Evolutionary conservation across 2,113 vertebrate species (phyloP).

Genomic region (Turnix velox): DNA sequence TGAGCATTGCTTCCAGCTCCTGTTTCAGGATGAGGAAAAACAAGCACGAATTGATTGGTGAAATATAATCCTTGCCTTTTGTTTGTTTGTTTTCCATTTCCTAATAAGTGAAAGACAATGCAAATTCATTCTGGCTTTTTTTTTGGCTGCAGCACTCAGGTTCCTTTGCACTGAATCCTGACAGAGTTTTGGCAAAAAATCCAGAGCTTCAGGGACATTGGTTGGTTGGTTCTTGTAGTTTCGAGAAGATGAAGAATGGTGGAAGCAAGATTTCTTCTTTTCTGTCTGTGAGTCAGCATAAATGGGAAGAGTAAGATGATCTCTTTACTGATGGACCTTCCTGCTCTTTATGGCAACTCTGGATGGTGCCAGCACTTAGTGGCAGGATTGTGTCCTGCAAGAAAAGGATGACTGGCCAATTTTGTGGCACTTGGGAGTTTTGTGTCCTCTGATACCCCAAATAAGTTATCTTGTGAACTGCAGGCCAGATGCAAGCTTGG

Average conservation of each 20-base stretch:
- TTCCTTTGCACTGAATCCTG: not conserved
- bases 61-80: not conserved
- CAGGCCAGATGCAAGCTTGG: not conserved
- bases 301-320: not conserved
- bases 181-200: fast-evolving
- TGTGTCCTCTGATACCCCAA: not conserved
- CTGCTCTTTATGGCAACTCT: not conserved
- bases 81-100: conserved; percentile 1
- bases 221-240: not conserved
- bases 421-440: not conserved
- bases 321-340: not conserved
- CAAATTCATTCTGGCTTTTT: not conserved
- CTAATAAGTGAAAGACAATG: not conserved
- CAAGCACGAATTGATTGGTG: not conserved
- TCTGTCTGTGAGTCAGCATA: not conserved
- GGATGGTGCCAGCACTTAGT: fast-evolving
- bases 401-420: not conserved
- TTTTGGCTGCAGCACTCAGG: not conserved
- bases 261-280: not conserved
- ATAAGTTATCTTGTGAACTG: not conserved
- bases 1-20: not conserved
- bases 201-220: not conserved
- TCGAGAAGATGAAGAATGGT: not conserved
- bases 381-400: fast-evolving
- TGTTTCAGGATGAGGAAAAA: not conserved